Evolutionary conservation across 2,797 vertebrate genomes (phyloP).

Genomic region (Scyliorhinus canicula): DNA sequence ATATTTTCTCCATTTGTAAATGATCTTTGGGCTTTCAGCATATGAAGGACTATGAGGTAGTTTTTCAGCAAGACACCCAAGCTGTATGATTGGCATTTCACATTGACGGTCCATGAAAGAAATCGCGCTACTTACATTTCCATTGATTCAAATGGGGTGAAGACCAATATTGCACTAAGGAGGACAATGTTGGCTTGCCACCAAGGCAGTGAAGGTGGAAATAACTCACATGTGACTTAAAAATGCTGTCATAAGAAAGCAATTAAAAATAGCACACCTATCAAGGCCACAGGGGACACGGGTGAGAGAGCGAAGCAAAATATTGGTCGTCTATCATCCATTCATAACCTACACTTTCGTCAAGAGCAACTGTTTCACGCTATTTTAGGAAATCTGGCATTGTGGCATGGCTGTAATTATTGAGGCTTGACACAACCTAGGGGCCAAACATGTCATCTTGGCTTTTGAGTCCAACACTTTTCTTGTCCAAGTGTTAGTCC

Average conservation of each 20-base stretch:
- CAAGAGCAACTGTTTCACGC: neutral
- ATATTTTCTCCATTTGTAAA: neutral
- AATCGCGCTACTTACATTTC: neutral
- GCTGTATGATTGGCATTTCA: neutral
- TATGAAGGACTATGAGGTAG: neutral
- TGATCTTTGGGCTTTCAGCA: neutral
- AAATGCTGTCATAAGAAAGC: neutral
- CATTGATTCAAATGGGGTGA: neutral
- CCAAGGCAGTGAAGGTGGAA: neutral
- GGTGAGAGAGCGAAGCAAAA: neutral
- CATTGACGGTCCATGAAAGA: neutral
- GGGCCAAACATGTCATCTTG: neutral
- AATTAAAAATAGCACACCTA: neutral
- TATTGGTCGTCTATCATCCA: no score
- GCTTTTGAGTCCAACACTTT: neutral
- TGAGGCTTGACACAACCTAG: neutral
- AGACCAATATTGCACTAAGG: neutral
- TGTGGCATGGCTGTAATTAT: neutral
- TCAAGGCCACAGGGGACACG: neutral
- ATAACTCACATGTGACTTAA: neutral
- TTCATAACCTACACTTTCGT: neutral
- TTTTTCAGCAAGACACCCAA: neutral
- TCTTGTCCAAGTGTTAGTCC: neutral
- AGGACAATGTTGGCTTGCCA: neutral
- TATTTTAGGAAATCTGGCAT: neutral